Evolutionary conservation across 2,888 invertebrate genomes (phyloP), one percentile per base, ranked within the genome.

Genomic region (Rhagonycha lutea): DNA sequence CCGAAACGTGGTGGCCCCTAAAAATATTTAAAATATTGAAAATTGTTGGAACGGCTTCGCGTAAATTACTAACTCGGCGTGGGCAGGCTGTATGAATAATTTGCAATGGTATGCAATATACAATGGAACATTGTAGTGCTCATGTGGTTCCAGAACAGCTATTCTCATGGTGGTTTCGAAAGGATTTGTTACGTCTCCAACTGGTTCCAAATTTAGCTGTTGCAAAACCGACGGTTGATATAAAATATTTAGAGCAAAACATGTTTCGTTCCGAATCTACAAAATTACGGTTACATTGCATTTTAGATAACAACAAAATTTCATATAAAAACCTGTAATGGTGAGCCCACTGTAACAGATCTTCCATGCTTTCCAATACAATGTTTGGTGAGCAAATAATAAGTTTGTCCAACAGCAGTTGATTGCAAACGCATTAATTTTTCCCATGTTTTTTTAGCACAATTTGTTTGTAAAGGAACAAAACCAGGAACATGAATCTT

Each of bases 31-130:
- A 60, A 72, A 72, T 60, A 60, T 10, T 60, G 14, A 60, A 60
- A 26, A 7, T 26, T 7, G 7, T 26, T 26, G 60, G 60, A 14
- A 14, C 60, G 60, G 12, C 3, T 12, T 60, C 7, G 10, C 8
- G 18, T 11, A 61, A 68, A 47, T 11, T 65, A 65, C 92, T 91
- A 85, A 94, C 94, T 92, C 93, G 67, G 92, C 91, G 83, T 94
- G 92, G 5, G 93, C 91, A 5, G 95, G 95, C 83, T 93, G 90
- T 61, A 95, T 87, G 85, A 92, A 93, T 72, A 96, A 88, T 80
- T 93, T 92, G 87, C 94, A 95, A 84, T 96, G 94, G 83, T 95
- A 95, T 1, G 95, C 95, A 70, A 95, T 91, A 83, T 92, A 92
- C 62, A 96, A 88, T 1, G 96, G 96, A 26, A 96, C 92, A 81